A percentile compares a stretch with the other conserved stretches of the same genome.
These are phyloP conservation scores for Cynopterus brachyotis DNA, from an alignment of 2,113 vertebrate genomes.

Conservation along the genomic window DNA sequence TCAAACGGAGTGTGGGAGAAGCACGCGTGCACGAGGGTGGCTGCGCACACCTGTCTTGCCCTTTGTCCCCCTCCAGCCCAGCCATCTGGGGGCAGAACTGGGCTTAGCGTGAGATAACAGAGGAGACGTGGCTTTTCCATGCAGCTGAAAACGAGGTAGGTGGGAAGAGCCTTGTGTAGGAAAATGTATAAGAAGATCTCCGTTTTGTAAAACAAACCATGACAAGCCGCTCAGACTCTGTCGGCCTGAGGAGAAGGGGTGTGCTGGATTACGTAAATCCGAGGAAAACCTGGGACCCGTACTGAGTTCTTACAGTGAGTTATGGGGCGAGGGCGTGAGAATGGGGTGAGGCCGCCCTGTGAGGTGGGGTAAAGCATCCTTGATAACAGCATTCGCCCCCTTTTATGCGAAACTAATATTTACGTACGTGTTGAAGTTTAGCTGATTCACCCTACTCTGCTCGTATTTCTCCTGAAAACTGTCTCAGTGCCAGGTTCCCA, in stretches of 20 bases:
- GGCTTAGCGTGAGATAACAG: neutral
- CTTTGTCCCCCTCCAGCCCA: neutral
- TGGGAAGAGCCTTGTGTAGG: neutral
- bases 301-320: neutral
- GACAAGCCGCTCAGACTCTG: neutral
- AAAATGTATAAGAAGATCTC: neutral
- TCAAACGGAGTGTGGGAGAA: neutral
- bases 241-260: neutral
- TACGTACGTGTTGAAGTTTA: neutral
- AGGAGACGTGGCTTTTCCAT: neutral
- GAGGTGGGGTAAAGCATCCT: neutral
- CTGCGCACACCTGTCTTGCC: neutral
- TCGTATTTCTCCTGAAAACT: neutral
- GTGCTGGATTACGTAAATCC: neutral
- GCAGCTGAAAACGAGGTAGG: neutral
- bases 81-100: neutral
- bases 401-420: neutral
- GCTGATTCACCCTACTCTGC: neutral
- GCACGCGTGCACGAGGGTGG: rapidly evolving
- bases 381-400: neutral
- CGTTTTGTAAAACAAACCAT: neutral
- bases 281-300: neutral
- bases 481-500: neutral
- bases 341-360: neutral
- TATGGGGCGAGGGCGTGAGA: neutral